These are phyloP conservation scores for Andrena cerasifolii DNA, from an alignment of 1,140 invertebrate species.

Conservation along the genomic window DNA sequence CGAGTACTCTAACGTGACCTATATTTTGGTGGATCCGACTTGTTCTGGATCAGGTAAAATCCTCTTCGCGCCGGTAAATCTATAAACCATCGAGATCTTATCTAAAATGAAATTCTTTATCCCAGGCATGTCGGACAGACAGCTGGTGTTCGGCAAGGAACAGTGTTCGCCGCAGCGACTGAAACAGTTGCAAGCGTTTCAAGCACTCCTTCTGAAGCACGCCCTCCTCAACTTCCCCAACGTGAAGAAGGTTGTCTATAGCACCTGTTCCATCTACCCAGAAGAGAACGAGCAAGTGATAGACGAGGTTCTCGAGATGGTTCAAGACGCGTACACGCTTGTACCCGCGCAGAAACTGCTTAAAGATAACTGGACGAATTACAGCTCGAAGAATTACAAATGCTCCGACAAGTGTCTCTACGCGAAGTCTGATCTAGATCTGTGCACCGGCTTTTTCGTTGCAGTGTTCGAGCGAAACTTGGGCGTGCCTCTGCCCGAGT, in stretches of 20 bases:
- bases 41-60: slow-evolving; percentile 95
- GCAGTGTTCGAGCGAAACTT: slow-evolving; percentile 90
- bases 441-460: slow-evolving; percentile 97
- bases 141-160: slow-evolving; percentile 75
- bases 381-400: slow-evolving; percentile 85
- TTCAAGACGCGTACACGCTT: slow-evolving; percentile 85
- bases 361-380: slow-evolving; percentile 86
- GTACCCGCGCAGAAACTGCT: slow-evolving; percentile 84
- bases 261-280: slow-evolving; percentile 94
- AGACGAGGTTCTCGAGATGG: slow-evolving; percentile 84
- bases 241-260: slow-evolving; percentile 94
- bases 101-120: not conserved
- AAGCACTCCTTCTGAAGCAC: slow-evolving; percentile 92
- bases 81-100: not conserved
- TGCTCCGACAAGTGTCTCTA: slow-evolving; percentile 90
- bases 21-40: slow-evolving; percentile 96
- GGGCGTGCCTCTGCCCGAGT: slow-evolving; percentile 66
- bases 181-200: slow-evolving; percentile 89
- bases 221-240: slow-evolving; percentile 92
- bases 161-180: slow-evolving; percentile 82
- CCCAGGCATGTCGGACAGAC: slow-evolving; percentile 84
- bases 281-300: slow-evolving; percentile 97
- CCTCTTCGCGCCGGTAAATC: not conserved
- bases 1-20: slow-evolving; percentile 89
- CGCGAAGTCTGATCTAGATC: slow-evolving; percentile 87